Percentiles rank a stretch among this genome's conserved stretches.
Conservation (phyloP, 2,888 invertebrate species). For the Macrophya alboannulata region DNA sequence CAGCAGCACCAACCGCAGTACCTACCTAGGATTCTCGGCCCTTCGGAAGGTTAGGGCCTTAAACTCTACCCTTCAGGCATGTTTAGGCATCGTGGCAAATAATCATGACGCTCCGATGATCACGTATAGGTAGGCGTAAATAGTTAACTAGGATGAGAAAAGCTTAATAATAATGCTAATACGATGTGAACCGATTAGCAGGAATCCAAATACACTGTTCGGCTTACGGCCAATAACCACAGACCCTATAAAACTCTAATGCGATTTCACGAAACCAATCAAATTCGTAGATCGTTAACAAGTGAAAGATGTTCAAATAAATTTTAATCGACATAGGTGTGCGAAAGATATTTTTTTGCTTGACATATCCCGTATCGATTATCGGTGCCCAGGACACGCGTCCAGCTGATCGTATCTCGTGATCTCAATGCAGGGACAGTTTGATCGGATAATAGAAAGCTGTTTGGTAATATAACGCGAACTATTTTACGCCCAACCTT, state of each 20-base stretch:
- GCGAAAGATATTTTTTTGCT: background rate
- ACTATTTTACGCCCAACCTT: constrained; percentile 17
- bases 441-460: constrained; percentile 42
- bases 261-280: background rate
- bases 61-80: constrained; percentile 24
- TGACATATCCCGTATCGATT: background rate
- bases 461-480: constrained; percentile 37
- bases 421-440: constrained; percentile 18
- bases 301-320: background rate
- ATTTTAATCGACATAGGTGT: background rate
- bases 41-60: constrained; percentile 24
- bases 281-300: background rate
- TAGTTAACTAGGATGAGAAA: constrained; percentile 40
- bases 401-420: background rate
- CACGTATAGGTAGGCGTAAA: constrained; percentile 33
- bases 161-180: constrained; percentile 30
- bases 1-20: background rate
- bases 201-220: background rate
- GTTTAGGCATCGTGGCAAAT: constrained; percentile 22
- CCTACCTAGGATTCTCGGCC: constrained; percentile 17
- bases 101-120: constrained; percentile 44
- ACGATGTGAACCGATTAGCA: constrained; percentile 23
- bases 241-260: background rate
- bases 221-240: constrained; percentile 14
- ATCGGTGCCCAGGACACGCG: background rate